Conservation (phyloP, 2,888 invertebrate genomes). For the Cetonia aurata region DNA sequence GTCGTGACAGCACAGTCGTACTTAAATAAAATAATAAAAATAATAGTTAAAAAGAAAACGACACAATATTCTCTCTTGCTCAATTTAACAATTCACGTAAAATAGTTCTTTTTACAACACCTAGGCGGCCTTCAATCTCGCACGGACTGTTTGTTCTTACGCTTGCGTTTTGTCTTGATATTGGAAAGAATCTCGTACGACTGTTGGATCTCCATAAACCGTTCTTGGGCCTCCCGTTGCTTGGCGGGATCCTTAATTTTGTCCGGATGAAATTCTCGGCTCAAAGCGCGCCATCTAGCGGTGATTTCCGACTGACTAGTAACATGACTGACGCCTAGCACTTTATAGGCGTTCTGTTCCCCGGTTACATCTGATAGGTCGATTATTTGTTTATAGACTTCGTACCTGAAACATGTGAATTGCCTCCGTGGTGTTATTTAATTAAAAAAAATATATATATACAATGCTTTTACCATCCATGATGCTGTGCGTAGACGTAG, state of each 20-base stretch:
- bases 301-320: conserved; percentile 90
- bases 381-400: conserved; percentile 88
- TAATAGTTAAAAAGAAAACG: conserved; percentile 1
- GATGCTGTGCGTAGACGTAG: conserved; percentile 82
- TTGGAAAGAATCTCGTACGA: conserved; percentile 91
- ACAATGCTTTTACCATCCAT: conserved; percentile 79
- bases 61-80: not conserved
- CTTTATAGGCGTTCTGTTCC: conserved; percentile 89
- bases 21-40: conserved; percentile 2
- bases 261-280: conserved; percentile 92
- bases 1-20: conserved; percentile 14
- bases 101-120: no score
- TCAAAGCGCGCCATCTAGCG: conserved; percentile 82
- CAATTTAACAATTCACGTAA: not conserved
- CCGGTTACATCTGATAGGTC: conserved; percentile 91
- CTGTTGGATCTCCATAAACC: conserved; percentile 93
- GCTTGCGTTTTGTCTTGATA: conserved; percentile 81
- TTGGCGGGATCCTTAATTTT: conserved; percentile 82
- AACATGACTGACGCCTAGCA: conserved; percentile 82
- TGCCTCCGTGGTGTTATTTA: conserved; percentile 3
- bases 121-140: conserved; percentile 29
- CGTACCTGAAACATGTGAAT: conserved; percentile 64
- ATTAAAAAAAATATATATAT: conserved; percentile 1
- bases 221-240: conserved; percentile 82
- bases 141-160: conserved; percentile 78